Evolutionary conservation across 2,888 invertebrate genomes (phyloP), one percentile per base, ranked within the genome.

Genomic region (Hydrotaea diabolus): DNA sequence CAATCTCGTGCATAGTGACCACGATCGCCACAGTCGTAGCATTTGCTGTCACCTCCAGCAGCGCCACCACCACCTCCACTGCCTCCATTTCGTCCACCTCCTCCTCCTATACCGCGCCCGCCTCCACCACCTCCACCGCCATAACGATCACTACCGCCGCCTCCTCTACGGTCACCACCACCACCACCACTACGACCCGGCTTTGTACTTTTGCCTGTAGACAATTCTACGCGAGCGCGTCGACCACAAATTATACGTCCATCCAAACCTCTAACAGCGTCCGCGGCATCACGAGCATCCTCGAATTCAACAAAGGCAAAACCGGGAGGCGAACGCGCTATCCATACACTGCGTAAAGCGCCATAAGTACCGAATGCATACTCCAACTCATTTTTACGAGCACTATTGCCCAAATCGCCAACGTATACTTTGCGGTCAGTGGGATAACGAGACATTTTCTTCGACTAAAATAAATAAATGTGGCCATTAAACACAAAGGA

Each of bases 221-320:
- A 98, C 93, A 97, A 94, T 93, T 98, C 98, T 9, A 98, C 98
- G 66, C 98, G 95, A 31, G 97, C 97, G 66, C 98, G 94, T 55
- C 97, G 95, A 0, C 98, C 98, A 93, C 98, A 98, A 86, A 98
- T 95, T 57, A 96, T 96, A 62, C 97, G 93, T 0, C 96, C 96
- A 91, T 96, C 96, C 91, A 95, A 90, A 13, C 94, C 95, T 62
- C 95, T 90, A 83, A 98, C 97, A 31, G 98, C 97, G 93, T 98
- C 98, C 90, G 97, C 97, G 11, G 98, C 98, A 92, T 98, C 98
- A 86, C 92, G 88, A 7, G 96, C 95, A 92, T 98, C 98, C 93
- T 98, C 98, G 91, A 97, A 98, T 92, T 98, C 98, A 1, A 98
- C 97, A 93, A 98, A 98, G 8, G 98, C 98, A 93, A 98, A 98